Conservation (phyloP, 2,113 vertebrate species). For the Spea multiplicata region DNA sequence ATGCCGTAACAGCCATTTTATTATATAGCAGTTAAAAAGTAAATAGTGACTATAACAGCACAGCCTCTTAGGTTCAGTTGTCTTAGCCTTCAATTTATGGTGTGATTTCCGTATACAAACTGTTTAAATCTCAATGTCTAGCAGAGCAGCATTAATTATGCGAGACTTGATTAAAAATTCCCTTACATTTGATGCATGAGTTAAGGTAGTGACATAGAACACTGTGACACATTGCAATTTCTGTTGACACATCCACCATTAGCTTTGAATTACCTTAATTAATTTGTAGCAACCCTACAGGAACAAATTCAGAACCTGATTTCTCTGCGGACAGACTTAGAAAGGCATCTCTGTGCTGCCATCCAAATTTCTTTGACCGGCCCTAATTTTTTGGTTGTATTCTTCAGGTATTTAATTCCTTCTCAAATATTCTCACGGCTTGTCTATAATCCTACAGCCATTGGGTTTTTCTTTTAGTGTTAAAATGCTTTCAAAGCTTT, state of each 20-base stretch:
- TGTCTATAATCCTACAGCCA: too few species aligned
- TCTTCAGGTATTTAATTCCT: constrained; percentile 12
- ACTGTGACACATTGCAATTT: constrained; percentile 24
- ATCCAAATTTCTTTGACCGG: constrained; percentile 32
- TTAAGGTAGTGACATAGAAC: constrained; percentile 20
- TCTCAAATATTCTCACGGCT: constrained; percentile 12
- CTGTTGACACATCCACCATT: constrained; percentile 37
- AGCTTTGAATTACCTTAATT: constrained; percentile 43
- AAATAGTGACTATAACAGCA: too few species aligned
- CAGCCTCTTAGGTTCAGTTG: too few species aligned
- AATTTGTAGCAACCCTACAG: constrained; percentile 37
- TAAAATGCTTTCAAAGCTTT: too few species aligned
- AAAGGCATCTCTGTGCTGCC: constrained; percentile 10
- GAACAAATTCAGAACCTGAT: constrained; percentile 30
- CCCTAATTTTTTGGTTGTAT: constrained; percentile 11
- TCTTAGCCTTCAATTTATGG: too few species aligned
- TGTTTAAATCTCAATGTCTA: neutral
- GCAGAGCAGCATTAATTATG: constrained; percentile 26
- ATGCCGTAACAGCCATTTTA: too few species aligned
- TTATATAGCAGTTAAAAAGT: too few species aligned
- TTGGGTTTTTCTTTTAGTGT: too few species aligned
- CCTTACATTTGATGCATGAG: constrained; percentile 24
- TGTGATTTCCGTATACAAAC: neutral
- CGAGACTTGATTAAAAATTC: constrained; percentile 28
- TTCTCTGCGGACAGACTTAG: constrained; percentile 16